Evolutionary conservation across 2,888 invertebrate species (phyloP), one percentile per base, ranked within the genome.

Genomic region (Aporophyla lueneburgensis): DNA sequence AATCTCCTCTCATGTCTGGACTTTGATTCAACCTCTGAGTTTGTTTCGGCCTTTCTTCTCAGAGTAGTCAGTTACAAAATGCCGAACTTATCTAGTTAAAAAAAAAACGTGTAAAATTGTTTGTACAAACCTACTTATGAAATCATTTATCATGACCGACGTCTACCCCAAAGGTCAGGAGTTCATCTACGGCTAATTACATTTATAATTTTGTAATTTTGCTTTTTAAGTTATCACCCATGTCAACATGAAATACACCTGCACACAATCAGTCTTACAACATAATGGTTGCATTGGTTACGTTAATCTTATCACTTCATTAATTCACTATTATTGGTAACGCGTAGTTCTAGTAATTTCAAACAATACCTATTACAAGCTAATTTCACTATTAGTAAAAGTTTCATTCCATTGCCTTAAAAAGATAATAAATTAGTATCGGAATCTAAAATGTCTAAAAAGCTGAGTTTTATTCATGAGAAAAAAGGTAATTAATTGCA

Each of bases 281-380:
- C 49, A 67, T 71, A 49, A 61, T 53, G 14, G 16, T 27, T 33
- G 2, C 51, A 51, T 53, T 54, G 19, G 43, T 14, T 49, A 21
- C 56, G 49, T 10, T 58, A 58, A 63, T 74, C 46, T 79, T 68
- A 79, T 79, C 81, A 40, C 58, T 67, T 56, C 14, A 71, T 74
- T 74, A 78, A 59, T 33, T 40, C 10, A 65, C 33, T 74, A 67
- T 65, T 51, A 74, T 80, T 65, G 53, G 40, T 16, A 65, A 53
- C 33, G 19, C 24, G 14, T 40, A 21, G 74, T 58, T 53, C 73
- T 53, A 7, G 21, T 49, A 27, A 79, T 71, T 46, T n/a, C 1
- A 67, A 53, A 67, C 43, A 62, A 6, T 43, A 53, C 10, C 0
- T 46, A 24, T 21, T n/a, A 59, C 0, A 43, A 27, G 14, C 53